phyloP scores from a whole-genome alignment of 2,888 invertebrate genomes.

The Congeria kusceri region DNA sequence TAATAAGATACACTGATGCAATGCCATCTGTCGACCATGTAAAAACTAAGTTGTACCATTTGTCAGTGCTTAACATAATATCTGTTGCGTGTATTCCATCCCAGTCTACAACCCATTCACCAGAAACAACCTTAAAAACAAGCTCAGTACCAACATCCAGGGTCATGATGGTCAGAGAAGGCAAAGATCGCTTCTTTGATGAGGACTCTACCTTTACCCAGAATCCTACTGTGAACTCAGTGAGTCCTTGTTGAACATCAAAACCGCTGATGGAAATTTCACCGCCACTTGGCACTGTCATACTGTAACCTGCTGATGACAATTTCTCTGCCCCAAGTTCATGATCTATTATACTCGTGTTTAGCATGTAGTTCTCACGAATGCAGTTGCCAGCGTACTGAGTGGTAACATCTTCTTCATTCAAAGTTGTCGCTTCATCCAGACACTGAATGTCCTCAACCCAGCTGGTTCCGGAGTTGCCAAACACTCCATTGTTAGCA shows the following conservation, averaged over 20 bases:
- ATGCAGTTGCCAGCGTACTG: slow-evolving; percentile 48
- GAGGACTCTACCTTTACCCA: slow-evolving; percentile 42
- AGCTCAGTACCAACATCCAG: slow-evolving; percentile 39
- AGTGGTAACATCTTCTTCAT: slow-evolving; percentile 39
- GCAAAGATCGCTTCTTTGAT: slow-evolving; percentile 20
- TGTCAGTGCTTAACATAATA: slow-evolving; percentile 23
- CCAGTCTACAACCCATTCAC: slow-evolving; percentile 44
- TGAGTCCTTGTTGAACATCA: slow-evolving; percentile 31
- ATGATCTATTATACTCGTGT: slow-evolving; percentile 44
- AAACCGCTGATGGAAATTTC: slow-evolving; percentile 37
- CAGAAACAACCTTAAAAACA: slow-evolving; percentile 39
- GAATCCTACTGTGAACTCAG: slow-evolving; percentile 35
- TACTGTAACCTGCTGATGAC: slow-evolving; percentile 61
- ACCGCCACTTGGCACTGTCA: slow-evolving; percentile 40
- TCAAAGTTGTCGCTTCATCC: slow-evolving; percentile 25
- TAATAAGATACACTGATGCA: slow-evolving; percentile 45
- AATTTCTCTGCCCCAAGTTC: slow-evolving; percentile 43
- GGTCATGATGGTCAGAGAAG: slow-evolving; percentile 22
- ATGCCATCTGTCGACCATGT: slow-evolving; percentile 45
- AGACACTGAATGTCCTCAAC: slow-evolving; percentile 62
- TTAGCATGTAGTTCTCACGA: slow-evolving; percentile 37
- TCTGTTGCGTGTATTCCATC: slow-evolving; percentile 41
- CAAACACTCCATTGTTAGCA: slow-evolving; percentile 63
- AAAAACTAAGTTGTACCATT: slow-evolving; percentile 52
- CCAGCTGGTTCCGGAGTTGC: slow-evolving; percentile 67